Conservation (phyloP, 2,888 invertebrate species). For the Octodonta nipae region DNA sequence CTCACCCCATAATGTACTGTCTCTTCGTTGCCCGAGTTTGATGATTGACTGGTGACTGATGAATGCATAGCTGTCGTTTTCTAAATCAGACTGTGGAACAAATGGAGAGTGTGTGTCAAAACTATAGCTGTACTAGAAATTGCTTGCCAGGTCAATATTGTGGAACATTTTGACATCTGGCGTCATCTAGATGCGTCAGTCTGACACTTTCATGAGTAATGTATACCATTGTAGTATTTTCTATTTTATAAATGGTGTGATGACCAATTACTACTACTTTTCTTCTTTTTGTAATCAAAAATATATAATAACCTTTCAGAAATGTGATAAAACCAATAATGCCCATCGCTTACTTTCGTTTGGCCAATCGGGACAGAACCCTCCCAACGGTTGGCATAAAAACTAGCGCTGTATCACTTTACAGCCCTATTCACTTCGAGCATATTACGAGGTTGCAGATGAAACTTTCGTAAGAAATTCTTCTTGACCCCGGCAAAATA, state of each 20-base stretch:
- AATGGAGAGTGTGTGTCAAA: constrained; percentile 84
- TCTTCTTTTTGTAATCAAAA: constrained; percentile 84
- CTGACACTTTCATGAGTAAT: constrained; percentile 70
- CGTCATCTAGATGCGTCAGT: constrained; percentile 75
- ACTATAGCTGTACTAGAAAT: constrained; percentile 90
- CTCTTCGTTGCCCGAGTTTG: constrained; percentile 22
- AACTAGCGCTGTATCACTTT: too few species aligned
- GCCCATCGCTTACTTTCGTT: too few species aligned
- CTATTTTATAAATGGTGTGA: constrained; percentile 93
- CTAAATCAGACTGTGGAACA: constrained; percentile 41
- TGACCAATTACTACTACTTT: constrained; percentile 87
- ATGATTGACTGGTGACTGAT: constrained; percentile 17
- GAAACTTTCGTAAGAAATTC: too few species aligned
- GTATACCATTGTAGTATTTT: constrained; percentile 88
- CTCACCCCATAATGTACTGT: constrained; percentile 58
- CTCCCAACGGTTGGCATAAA: too few species aligned
- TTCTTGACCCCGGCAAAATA: too few species aligned
- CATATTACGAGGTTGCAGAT: too few species aligned
- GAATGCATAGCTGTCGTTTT: constrained; percentile 15
- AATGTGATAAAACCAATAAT: constrained; percentile 79
- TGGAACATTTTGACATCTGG: constrained; percentile 92
- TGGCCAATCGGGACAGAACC: too few species aligned
- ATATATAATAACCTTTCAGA: constrained; percentile 90
- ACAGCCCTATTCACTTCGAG: too few species aligned
- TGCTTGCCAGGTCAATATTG: constrained; percentile 90